Evolutionary conservation across 2,797 vertebrate genomes (phyloP), one percentile per base, ranked within the genome.

Genomic region (Oreochromis mossambicus): DNA sequence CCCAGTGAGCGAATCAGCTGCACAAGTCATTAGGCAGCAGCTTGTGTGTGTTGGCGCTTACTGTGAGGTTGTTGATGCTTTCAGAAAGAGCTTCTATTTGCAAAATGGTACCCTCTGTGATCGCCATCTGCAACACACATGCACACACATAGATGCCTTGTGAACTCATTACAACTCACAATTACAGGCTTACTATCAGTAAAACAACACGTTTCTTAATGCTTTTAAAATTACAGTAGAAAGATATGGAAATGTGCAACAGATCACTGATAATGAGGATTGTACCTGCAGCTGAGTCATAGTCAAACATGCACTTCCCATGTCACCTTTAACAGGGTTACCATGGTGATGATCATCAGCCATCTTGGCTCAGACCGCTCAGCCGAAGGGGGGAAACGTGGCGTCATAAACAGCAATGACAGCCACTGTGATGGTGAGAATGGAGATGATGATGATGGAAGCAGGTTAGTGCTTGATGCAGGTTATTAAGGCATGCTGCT

Each of bases 1-100:
- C 34, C 81, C 13, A 36, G 58, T 63, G 55, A 86, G 79, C 5
- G 46, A 83, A 70, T 83, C 56, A 81, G 83, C 79, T 58, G 76
- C 84, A 80, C 17, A 68, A 77, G 50, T 87, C 86, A 80, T 90
- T 91, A 86, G 82, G 26, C 86, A n/a, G 87, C 81, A 80, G 85
- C 81, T 29, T 84, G 81, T 87, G 87, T 83, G 87, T 91, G 88
- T 68, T 78, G 83, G 77, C 41, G 95, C 98, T 81, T 97, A 98
- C 98, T 94, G 98, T 98, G 79, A 98, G 98, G 88, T 97, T 97
- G 94, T 94, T 97, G 95, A 98, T 98, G 95, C 97, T 97, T 95
- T 98, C 97, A 93, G 98, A 98, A 87, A 98, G 96, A 87, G 97
- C 97, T 93, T 97, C 97, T 95, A 98, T 98, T 94, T 98, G 97